Percentiles rank a stretch among this genome's conserved stretches.
These are phyloP conservation scores for Petrolisthes cinctipes DNA, from an alignment of 2,888 invertebrate species.

Conservation along the genomic window DNA sequence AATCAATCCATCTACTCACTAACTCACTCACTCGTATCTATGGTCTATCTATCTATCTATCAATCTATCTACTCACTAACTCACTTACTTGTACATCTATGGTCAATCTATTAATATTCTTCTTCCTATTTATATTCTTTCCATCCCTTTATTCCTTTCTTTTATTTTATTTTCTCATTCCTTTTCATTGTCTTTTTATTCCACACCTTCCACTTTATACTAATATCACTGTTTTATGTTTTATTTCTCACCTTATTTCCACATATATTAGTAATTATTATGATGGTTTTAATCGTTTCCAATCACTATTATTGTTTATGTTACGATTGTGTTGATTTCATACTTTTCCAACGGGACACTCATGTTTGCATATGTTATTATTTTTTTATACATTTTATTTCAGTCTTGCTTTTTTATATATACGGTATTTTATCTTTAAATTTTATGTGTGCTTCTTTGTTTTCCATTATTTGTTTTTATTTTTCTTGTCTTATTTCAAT, in stretches of 20 bases:
- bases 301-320: too few species aligned
- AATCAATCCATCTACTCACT: neutral
- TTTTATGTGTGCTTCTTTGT: neutral
- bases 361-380: neutral
- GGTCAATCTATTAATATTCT: neutral
- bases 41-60: slow-evolving; percentile 18
- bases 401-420: neutral
- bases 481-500: too few species aligned
- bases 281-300: too few species aligned
- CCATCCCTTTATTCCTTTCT: neutral
- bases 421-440: neutral
- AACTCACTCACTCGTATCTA: slow-evolving; percentile 6
- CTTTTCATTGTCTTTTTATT: neutral
- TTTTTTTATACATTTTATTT: neutral
- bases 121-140: neutral
- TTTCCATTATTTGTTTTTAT: too few species aligned
- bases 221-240: neutral
- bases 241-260: too few species aligned
- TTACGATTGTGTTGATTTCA: too few species aligned
- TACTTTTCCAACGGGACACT: too few species aligned
- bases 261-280: too few species aligned
- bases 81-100: neutral
- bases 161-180: neutral
- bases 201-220: too few species aligned
- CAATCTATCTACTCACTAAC: neutral